A percentile compares a stretch with the other conserved stretches of the same genome.
Evolutionary conservation across 2,797 vertebrate species (phyloP).

Genomic region (Scolopax rusticola): DNA sequence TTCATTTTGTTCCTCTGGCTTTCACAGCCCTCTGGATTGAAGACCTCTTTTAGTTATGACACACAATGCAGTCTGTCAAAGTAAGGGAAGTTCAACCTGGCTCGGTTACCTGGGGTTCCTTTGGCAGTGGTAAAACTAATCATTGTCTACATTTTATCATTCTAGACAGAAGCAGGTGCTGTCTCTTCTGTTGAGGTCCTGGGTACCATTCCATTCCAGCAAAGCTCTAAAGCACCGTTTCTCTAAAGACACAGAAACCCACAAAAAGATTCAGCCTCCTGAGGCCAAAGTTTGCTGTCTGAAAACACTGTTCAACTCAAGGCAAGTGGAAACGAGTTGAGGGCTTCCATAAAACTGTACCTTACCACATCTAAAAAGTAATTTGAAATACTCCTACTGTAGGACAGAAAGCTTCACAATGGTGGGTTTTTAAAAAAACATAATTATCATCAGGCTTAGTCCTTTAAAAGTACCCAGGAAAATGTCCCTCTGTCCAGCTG

Average conservation of each 20-base stretch:
- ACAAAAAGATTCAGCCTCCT: neutral
- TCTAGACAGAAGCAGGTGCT: neutral
- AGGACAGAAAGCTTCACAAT: neutral
- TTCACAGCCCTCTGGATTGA: neutral
- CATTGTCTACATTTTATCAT: neutral
- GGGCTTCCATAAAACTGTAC: neutral
- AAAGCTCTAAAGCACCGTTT: neutral
- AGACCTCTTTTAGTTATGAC: neutral
- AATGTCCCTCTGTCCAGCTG: neutral
- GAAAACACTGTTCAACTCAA: neutral
- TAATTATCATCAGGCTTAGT: neutral
- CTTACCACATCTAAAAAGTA: neutral
- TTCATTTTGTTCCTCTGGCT: neutral
- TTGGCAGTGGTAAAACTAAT: neutral
- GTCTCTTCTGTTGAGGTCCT: neutral
- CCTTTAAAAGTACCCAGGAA: neutral
- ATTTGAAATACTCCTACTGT: neutral
- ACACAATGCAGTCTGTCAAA: neutral
- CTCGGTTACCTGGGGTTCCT: neutral
- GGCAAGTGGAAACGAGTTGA: fast-evolving
- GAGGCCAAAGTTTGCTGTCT: neutral
- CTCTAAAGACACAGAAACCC: neutral
- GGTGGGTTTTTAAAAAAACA: neutral
- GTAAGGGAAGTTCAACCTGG: neutral
- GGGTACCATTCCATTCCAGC: neutral